A percentile compares a stretch with the other conserved stretches of the same genome.
phyloP scores from a whole-genome alignment of 2,797 vertebrate genomes.

The Pygocentrus nattereri region DNA sequence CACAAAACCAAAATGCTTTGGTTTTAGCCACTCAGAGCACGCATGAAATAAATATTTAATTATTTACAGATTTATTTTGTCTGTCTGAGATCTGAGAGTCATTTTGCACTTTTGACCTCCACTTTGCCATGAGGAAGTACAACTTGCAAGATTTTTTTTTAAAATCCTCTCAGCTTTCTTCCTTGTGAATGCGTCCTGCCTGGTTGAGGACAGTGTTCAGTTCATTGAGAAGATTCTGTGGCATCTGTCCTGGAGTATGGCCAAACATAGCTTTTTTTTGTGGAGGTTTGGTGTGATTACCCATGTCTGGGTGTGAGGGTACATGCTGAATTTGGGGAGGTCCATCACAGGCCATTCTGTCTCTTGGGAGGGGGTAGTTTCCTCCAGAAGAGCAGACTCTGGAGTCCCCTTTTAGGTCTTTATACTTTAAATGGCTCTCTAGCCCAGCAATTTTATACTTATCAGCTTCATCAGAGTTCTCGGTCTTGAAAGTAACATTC shows the following conservation, averaged over 20 bases:
- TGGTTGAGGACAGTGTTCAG: constrained; percentile 86
- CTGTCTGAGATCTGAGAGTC: background rate
- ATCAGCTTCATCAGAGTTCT: background rate
- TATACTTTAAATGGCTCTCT: constrained; percentile 70
- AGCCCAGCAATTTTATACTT: constrained; percentile 25
- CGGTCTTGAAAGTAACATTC: constrained; percentile 3
- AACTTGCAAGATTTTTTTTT: background rate
- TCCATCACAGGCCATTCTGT: constrained; percentile 39
- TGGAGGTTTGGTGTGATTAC: constrained; percentile 12
- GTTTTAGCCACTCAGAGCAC: background rate
- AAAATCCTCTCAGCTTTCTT: constrained; percentile 63
- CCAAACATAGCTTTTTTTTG: constrained; percentile 43
- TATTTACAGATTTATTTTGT: constrained; percentile 26
- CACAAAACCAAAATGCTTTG: no score
- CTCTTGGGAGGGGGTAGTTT: constrained; percentile 15
- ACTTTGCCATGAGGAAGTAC: background rate
- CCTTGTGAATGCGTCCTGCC: constrained; percentile 71
- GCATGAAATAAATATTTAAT: constrained; percentile 27
- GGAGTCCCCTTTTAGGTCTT: constrained; percentile 55
- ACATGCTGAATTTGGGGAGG: constrained; percentile 9
- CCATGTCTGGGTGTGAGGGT: constrained; percentile 22
- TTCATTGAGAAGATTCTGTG: constrained; percentile 84
- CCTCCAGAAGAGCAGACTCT: background rate
- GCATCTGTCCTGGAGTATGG: constrained; percentile 69
- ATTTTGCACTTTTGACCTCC: constrained; percentile 1